Base-by-base conservation (phyloP, 2,888 invertebrate species). In the Creontiades dilutus region DNA sequence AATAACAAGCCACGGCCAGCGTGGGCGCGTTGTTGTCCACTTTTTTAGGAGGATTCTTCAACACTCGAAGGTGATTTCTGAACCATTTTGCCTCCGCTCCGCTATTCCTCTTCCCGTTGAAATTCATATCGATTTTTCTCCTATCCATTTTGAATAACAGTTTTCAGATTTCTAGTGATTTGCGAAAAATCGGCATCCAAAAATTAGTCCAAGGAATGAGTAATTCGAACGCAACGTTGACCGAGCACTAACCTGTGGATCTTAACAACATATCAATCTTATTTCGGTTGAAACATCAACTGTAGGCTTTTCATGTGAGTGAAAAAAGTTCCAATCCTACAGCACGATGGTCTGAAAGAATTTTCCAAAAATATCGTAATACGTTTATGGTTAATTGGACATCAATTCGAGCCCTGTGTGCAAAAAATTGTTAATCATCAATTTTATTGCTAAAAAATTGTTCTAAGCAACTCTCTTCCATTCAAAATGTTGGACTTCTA, bases 81-180 rank as follows among this genome's bases (percentile, higher is more conserved):
- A 86, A 90, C n/a, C 68, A 19, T 86, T 61, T 78, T 27, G 16
- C 78, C 46, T 85, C 86, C 46, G 46, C 57, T 12, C 81, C 81
- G 11, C 61, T n/a, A 14, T 46, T 16, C 19, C 90, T 86, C 28
- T 14, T n/a, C 11, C 90, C 90, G 23, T 89, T 78, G 86, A 90
- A 90, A 82, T 90, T 86, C 55, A 86, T 90, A 55, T 90, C 82
- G 37, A 90, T 90, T 80, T 90, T 90, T 28, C 78, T 47, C 47
- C 88, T 47, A 75, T 80, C 87, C 68, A 88, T 81, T 82, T 19
- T 82, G 16, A 9, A 19, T 61, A 19, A 61, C 12, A 23, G 28
- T 78, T 80, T 80, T n/a, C 14, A 80, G 28, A 46, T 80, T 80
- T 47, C 0, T 16, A 37, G 11, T 28, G 37, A 27, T 19, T 7